Base-by-base conservation (phyloP, 2,113 vertebrate species). In the Grantiella picta region DNA sequence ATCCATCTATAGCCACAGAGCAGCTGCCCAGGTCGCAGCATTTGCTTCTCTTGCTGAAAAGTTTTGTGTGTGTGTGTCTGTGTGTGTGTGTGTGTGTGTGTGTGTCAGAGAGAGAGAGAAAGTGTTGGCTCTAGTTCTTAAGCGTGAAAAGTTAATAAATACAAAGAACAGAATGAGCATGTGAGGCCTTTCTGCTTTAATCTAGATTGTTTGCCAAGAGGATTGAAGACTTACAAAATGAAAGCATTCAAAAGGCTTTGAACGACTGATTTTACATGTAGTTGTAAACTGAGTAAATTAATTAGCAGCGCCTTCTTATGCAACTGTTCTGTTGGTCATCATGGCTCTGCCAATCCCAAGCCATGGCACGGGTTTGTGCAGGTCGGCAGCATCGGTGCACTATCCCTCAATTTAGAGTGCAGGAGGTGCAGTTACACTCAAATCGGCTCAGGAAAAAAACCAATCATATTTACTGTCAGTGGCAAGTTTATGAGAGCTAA, bases 101-200 rank as follows among this genome's bases (percentile, higher is more conserved):
- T 4, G 4, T 35, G 52, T 8, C 38, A 7, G 36, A 29, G 59
- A 29, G 73, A 24, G 40, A 25, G 24, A 35, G 57, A 15, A 19
- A 75, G 73, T 66, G 60, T 10, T 38, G 35, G 64, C 35, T 92
- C 28, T 28, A 31, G 57, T 17, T 77, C 47, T 57, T 20, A 42
- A 71, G 57, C 45, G 71, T 29, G 70, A 68, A 69, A 96, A 96
- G 96, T 96, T 92, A 91, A 45, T 90, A 90, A 81, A 82, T 59
- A 38, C 60, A 40, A 68, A 65, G 84, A 73, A 52, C 47, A 68
- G 64, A 59, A 56, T 40, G 68, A 88, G 94, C 94, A 54, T 47
- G 72, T 78, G 95, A 96, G 96, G 96, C 96, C 96, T 96, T 79
- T 93, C 89, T 86, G 70, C 70, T 79, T 82, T 91, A 82, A 84